phyloP scores from a whole-genome alignment of 1,140 invertebrate genomes.

The Drosophila parvula region DNA sequence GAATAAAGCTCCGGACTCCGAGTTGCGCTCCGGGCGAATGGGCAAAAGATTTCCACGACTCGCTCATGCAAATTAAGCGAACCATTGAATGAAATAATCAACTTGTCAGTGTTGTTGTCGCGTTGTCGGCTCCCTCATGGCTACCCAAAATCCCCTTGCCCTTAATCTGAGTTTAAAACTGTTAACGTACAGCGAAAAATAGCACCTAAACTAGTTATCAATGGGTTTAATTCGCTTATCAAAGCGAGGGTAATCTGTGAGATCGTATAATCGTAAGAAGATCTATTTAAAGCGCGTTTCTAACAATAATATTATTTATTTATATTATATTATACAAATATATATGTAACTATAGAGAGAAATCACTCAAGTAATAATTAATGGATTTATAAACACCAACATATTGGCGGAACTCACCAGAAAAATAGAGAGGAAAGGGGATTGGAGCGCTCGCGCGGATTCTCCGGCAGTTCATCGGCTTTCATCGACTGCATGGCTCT shows the following conservation, averaged over 20 bases:
- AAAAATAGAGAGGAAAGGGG: conserved; percentile 67
- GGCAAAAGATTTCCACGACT: conserved; percentile 34
- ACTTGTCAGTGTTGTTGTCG: conserved; percentile 45
- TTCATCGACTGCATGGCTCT: conserved; percentile 67
- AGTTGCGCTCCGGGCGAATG: background rate
- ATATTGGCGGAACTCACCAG: conserved; percentile 49
- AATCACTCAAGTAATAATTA: background rate
- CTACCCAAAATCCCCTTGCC: conserved; percentile 5
- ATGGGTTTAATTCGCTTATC: conserved; percentile 27
- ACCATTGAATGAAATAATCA: conserved; percentile 68
- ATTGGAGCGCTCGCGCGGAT: conserved; percentile 68
- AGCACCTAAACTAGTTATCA: conserved; percentile 21
- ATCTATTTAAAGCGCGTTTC: conserved; percentile 1
- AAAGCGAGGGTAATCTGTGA: conserved; percentile 7
- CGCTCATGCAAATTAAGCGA: conserved; percentile 57
- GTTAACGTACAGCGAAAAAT: background rate
- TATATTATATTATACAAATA: background rate
- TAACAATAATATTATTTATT: background rate
- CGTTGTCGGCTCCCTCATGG: background rate
- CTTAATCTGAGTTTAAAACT: background rate
- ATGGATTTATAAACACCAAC: background rate
- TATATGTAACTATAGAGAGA: background rate
- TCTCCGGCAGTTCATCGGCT: conserved; percentile 68
- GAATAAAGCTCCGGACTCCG: conserved; percentile 18
- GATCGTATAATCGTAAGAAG: background rate